phyloP scores from a whole-genome alignment of 2,797 vertebrate species.

The Notolabrus celidotus region DNA sequence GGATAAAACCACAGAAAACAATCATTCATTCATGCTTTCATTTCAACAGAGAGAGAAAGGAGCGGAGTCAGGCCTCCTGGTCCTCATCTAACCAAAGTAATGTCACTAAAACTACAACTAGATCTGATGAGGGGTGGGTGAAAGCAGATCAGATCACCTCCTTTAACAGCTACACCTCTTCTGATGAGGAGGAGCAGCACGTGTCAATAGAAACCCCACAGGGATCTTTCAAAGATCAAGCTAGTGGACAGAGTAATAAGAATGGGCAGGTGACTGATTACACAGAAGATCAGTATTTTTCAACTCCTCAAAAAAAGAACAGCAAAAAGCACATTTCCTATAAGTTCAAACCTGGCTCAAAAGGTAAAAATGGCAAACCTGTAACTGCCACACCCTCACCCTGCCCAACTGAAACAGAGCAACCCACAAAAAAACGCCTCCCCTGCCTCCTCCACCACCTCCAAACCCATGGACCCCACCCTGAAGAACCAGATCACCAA shows the following conservation, averaged over 20 bases:
- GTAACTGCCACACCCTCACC: constrained; percentile 84
- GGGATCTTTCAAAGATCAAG: constrained; percentile 87
- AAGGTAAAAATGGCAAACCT: constrained; percentile 81
- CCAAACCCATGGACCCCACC: constrained; percentile 89
- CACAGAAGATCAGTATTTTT: constrained; percentile 86
- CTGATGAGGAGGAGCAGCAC: constrained; percentile 91
- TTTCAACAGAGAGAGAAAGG: constrained; percentile 88
- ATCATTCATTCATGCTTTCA: constrained; percentile 91
- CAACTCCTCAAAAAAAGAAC: constrained; percentile 88
- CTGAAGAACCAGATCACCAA: constrained; percentile 97
- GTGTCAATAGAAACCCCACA: constrained; percentile 86
- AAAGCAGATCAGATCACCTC: constrained; percentile 90
- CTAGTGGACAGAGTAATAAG: constrained; percentile 76
- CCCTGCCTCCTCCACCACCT: constrained; percentile 85
- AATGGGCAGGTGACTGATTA: constrained; percentile 81
- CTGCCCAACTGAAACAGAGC: constrained; percentile 81
- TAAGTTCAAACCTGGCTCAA: constrained; percentile 91
- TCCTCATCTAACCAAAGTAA: constrained; percentile 95
- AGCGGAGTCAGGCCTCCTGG: constrained; percentile 93
- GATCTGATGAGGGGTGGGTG: constrained; percentile 86
- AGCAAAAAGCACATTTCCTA: constrained; percentile 92
- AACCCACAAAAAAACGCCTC: constrained; percentile 79
- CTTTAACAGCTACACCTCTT: constrained; percentile 93
- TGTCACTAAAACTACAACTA: constrained; percentile 85
- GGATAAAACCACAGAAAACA: constrained; percentile 87